Conservation (phyloP, 2,888 invertebrate species). For the Trissolcus japonicus region DNA sequence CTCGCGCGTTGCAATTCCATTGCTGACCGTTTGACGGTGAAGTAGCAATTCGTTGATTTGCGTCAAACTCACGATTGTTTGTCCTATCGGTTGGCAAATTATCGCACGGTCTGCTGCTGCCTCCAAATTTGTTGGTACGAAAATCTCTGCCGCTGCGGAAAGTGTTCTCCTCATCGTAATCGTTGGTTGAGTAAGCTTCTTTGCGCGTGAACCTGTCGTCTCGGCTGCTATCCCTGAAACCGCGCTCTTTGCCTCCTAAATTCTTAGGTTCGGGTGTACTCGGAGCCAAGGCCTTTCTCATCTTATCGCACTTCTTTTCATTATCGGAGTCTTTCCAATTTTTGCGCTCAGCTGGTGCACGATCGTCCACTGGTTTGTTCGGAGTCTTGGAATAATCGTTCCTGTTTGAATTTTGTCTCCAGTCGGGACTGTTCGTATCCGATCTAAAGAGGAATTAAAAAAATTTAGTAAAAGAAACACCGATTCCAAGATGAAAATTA, state of each 20-base stretch:
- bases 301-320: conserved; percentile 64
- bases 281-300: conserved; percentile 32
- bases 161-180: conserved; percentile 45
- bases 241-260: conserved; percentile 40
- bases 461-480: too few relatives aligned
- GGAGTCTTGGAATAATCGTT: conserved; percentile 12
- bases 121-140: conserved; percentile 41
- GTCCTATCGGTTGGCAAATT: neutral
- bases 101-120: neutral
- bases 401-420: conserved; percentile 24
- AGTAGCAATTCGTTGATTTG: neutral
- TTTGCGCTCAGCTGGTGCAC: conserved; percentile 32
- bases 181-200: conserved; percentile 34
- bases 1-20: neutral
- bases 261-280: conserved; percentile 32
- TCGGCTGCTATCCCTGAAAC: conserved; percentile 55
- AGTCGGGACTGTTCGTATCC: conserved; percentile 8
- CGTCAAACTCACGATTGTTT: neutral
- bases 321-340: conserved; percentile 66
- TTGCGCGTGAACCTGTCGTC: conserved; percentile 62
- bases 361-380: conserved; percentile 12
- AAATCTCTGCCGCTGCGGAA: conserved; percentile 48
- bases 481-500: neutral
- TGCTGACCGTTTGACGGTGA: neutral
- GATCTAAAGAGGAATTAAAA: conserved; percentile 9